phyloP scores from a whole-genome alignment of 1,140 invertebrate genomes.

The Megathymus violae region DNA sequence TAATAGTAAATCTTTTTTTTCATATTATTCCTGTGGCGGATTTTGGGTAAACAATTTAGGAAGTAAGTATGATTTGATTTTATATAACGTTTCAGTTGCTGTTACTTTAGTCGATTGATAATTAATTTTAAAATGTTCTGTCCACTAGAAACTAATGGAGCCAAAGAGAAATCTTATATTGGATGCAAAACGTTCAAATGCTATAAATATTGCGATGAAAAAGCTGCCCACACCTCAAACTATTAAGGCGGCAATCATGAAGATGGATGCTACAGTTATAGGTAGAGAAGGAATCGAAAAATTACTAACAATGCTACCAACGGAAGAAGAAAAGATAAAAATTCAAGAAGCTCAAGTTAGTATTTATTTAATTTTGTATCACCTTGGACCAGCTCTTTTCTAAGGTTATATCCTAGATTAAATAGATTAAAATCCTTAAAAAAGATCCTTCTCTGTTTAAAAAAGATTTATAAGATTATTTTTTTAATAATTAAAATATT shows the following conservation, averaged over 20 bases:
- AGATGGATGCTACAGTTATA: slow-evolving; percentile 99
- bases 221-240: slow-evolving; percentile 98
- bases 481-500: no score
- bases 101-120: no score
- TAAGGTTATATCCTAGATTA: no score
- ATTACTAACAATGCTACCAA: slow-evolving; percentile 98
- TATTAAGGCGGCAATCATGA: slow-evolving; percentile 99
- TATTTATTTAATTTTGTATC: no score
- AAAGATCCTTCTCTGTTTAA: no score
- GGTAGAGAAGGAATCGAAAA: slow-evolving; percentile 99
- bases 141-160: slow-evolving; percentile 94
- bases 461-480: no score
- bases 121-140: neutral
- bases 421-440: no score
- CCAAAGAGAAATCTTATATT: slow-evolving; percentile 97
- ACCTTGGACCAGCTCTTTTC: no score
- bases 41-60: slow-evolving; percentile 34
- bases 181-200: slow-evolving; percentile 98
- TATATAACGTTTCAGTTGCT: no score
- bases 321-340: slow-evolving; percentile 97
- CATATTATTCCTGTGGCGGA: slow-evolving; percentile 37
- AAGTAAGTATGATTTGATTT: slow-evolving; percentile 48
- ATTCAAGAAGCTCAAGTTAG: slow-evolving; percentile 96
- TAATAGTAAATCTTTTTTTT: slow-evolving; percentile 26
- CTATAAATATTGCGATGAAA: slow-evolving; percentile 99